A percentile compares a stretch with the other conserved stretches of the same genome.
phyloP scores from a whole-genome alignment of 2,888 invertebrate genomes.

The Litoditis marina region DNA sequence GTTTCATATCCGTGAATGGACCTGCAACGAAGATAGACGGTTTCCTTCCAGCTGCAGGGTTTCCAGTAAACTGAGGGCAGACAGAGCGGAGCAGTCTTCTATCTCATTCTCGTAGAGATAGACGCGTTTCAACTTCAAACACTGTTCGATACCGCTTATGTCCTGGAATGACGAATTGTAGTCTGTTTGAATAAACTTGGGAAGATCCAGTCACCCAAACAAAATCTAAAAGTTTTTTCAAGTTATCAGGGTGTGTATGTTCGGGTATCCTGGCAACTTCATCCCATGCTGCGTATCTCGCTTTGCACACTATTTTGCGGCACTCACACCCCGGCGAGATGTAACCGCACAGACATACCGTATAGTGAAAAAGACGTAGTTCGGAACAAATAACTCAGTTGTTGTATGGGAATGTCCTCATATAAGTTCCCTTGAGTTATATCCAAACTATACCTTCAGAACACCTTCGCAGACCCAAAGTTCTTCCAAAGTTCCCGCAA shows the following conservation, averaged over 20 bases:
- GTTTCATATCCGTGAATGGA: too few species aligned
- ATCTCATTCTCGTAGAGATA: conserved; percentile 53
- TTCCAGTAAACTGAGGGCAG: conserved; percentile 31
- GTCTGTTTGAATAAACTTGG: too few species aligned
- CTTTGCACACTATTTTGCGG: too few species aligned
- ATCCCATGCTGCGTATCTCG: too few species aligned
- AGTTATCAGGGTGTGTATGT: too few species aligned
- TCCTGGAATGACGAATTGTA: conserved; percentile 33
- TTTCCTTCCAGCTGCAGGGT: conserved; percentile 40
- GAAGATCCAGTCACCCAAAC: too few species aligned
- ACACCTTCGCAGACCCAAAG: conserved; percentile 54
- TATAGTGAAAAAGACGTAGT: too few species aligned
- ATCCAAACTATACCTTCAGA: conserved; percentile 23
- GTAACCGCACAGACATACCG: too few species aligned
- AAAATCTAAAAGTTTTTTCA: too few species aligned
- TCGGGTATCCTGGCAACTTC: too few species aligned
- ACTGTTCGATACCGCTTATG: conserved; percentile 46
- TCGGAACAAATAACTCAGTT: too few species aligned
- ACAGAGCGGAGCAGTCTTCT: conserved; percentile 31
- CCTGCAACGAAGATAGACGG: conserved; percentile 22
- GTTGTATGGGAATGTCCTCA: not conserved
- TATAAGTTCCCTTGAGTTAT: not conserved
- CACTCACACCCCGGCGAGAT: too few species aligned
- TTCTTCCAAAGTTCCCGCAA: conserved; percentile 50
- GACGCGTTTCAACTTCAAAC: conserved; percentile 40